Evolutionary conservation across 2,113 vertebrate genomes (phyloP), one percentile per base, ranked within the genome.

Genomic region (Paradisaea rubra): DNA sequence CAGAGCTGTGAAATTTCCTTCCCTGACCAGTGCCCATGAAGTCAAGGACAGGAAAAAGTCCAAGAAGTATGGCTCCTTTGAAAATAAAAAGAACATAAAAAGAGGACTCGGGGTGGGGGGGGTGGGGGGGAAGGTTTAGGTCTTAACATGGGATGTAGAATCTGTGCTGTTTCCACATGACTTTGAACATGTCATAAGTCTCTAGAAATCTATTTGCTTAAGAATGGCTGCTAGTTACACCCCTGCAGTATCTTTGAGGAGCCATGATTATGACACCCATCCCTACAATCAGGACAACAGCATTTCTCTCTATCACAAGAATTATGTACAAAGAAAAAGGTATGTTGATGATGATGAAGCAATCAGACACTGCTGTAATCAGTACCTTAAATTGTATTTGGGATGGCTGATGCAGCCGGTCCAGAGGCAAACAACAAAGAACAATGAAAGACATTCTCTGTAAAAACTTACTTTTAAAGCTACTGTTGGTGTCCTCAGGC

Each of bases 301-400:
- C 33, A 81, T 86, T 77, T 85, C 8, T 57, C 10, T 79, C 45
- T 35, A 39, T 76, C 65, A 85, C 7, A 41, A 31, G n/a, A 80
- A 89, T 88, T 70, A 59, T 21, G 16, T 60, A 28, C 41, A 72
- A 86, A 73, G 56, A 47, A 50, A 64, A 39, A 21, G 4, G 2
- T 20, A 30, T 17, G 14, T 70, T 94, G 50, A 42, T 90, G 82
- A 49, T 72, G 49, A 82, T 73, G 74, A 90, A 88, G 76, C 64
- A 93, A 89, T 93, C 86, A 92, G 47, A 74, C 15, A 25, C 33
- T 88, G 11, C 27, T 7, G 22, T 61, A 95, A 89, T 90, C 82
- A 88, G 82, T 42, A 59, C 15, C 44, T 73, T 54, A 69, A 70
- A 63, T 25, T 78, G 39, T 65, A 50, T 80, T 80, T 61, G 54